Conservation (phyloP, 1,140 invertebrate genomes). For the Procambarus clarkii region DNA sequence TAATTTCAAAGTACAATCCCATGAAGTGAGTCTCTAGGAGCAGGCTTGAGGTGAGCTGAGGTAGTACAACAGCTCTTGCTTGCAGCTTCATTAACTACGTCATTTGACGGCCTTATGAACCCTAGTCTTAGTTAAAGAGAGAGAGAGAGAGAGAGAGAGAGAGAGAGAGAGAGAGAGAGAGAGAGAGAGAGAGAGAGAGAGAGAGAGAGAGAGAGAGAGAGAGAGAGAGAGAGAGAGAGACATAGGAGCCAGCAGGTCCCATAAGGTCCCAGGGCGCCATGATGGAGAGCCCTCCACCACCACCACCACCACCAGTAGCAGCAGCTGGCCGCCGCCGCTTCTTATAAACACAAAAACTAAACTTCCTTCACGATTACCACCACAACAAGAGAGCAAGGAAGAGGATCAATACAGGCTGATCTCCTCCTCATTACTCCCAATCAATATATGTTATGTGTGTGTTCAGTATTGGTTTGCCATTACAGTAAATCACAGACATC, state of each 20-base stretch:
- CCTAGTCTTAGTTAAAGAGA: neutral
- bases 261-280: neutral
- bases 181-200: constrained; percentile 13
- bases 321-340: neutral
- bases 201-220: constrained; percentile 7
- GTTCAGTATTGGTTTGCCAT: constrained; percentile 7
- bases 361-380: neutral
- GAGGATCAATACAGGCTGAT: neutral
- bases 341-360: neutral
- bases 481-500: constrained; percentile 1
- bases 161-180: neutral
- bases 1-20: too few species aligned
- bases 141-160: neutral
- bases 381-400: neutral
- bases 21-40: too few species aligned
- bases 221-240: neutral
- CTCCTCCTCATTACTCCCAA: neutral
- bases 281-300: neutral
- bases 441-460: constrained; percentile 12
- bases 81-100: too few species aligned
- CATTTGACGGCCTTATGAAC: too few species aligned
- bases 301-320: too few species aligned
- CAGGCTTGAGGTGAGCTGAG: too few species aligned
- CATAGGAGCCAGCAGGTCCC: neutral
- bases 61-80: too few species aligned